Base-by-base conservation (phyloP, 2,888 invertebrate genomes). In the Eudasyphora cyanicolor region DNA sequence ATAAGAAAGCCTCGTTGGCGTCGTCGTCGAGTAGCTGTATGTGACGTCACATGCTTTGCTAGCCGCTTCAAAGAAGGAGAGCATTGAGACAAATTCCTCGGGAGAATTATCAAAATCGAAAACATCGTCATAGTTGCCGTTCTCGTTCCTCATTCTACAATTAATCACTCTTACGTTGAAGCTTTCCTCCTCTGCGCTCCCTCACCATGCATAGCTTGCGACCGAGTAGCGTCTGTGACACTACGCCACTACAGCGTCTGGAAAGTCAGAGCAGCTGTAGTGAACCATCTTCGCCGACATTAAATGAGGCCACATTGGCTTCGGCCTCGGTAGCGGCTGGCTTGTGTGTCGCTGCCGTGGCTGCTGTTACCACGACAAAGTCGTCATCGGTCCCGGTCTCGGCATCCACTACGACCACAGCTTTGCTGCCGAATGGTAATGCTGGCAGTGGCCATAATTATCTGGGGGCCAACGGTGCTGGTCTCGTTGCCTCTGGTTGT, bases 261-360 rank as follows among this genome's bases (percentile, higher is more conserved):
- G 90, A 91, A 67, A 89, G 88, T 45, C 89, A 88, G 24, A 90
- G 90, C 84, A 90, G 90, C 86, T 88, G 87, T 79, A 86, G 90
- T 81, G 90, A 90, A 84, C 90, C 90, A 17, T 89, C 90, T 8
- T 89, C 89, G 7, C 90, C 90, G n/a, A 85, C 82, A 45, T 54
- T 78, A 49, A 82, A 79, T 64, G 76, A 88, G 86, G 49, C 86
- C 86, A 38, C 54, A 85, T 86, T 14, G 86, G 86, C 54, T 76
- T 85, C 76, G 35, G 73, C 60, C 8, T 67, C 74, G 27, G 76
- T 60, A 29, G 60, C 73, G 24, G 38, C 7, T 3, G 51, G 67
- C 57, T 4, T 29, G 5, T 67, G 67, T 42, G 67, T 21, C 12
- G 67, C 67, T 8, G 67, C 57, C 1, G 57, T 27, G 27, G 57